Percentiles rank a stretch among this genome's conserved stretches.
These are phyloP conservation scores for Sebastes umbrosus DNA, from an alignment of 2,797 vertebrate genomes.

Conservation along the genomic window DNA sequence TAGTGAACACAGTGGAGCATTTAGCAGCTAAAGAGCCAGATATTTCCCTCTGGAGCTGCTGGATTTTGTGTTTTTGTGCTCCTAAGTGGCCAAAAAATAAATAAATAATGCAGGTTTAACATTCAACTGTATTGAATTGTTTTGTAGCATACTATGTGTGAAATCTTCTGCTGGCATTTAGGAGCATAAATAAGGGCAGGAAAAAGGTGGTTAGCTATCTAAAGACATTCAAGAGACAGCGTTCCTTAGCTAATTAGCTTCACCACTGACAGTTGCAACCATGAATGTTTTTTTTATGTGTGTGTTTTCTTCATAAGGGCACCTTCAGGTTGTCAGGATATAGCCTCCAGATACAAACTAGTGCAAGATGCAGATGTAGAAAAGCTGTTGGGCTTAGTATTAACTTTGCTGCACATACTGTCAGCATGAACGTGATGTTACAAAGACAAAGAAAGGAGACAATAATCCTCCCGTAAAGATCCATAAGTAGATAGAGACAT, in stretches of 20 bases:
- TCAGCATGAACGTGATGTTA: not conserved
- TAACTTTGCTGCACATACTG: not conserved
- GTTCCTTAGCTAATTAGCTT: constrained; percentile 15
- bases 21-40: not conserved
- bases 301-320: not conserved
- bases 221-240: not conserved
- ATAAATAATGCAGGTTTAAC: not conserved
- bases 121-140: not conserved
- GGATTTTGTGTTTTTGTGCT: not conserved
- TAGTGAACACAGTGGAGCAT: not conserved
- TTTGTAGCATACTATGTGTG: not conserved
- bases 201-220: not conserved
- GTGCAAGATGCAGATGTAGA: not conserved
- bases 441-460: not conserved
- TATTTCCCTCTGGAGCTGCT: not conserved
- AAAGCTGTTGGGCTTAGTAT: not conserved
- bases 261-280: not conserved
- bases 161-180: not conserved
- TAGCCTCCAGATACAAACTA: constrained; percentile 19
- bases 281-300: not conserved
- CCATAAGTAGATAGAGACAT: not conserved
- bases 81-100: not conserved
- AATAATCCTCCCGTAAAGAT: not conserved
- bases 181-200: not conserved
- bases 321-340: constrained; percentile 13